phyloP scores from a whole-genome alignment of 2,888 invertebrate genomes.

The Imbricaverruca yamaguchii region DNA sequence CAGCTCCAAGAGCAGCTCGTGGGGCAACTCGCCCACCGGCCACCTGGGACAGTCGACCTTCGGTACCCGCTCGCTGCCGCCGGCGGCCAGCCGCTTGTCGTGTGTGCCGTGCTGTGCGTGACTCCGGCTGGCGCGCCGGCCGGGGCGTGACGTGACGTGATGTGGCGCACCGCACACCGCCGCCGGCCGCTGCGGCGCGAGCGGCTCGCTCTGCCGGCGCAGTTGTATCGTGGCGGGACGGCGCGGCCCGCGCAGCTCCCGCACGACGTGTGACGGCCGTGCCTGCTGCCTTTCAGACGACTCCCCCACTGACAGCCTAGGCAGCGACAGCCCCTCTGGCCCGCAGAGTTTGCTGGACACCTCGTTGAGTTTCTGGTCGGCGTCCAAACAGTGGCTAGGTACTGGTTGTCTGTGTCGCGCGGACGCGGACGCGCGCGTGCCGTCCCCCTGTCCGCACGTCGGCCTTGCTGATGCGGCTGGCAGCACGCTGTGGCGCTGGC shows the following conservation, averaged over 20 bases:
- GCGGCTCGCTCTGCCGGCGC: neutral
- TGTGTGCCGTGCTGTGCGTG: slow-evolving; percentile 1
- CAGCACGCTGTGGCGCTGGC: too few relatives aligned
- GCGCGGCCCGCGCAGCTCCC: neutral
- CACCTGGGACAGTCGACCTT: neutral
- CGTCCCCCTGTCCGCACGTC: neutral
- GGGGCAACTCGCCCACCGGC: slow-evolving; percentile 14
- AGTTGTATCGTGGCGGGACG: neutral
- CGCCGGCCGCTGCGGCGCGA: neutral
- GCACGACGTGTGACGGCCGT: neutral
- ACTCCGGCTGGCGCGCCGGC: neutral
- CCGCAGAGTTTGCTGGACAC: neutral
- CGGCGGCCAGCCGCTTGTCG: neutral
- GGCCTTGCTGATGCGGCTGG: neutral
- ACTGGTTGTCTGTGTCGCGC: neutral
- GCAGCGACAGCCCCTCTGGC: slow-evolving; percentile 8
- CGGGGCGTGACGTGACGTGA: too few relatives aligned
- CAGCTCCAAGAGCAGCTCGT: slow-evolving; percentile 7
- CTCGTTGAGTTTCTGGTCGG: neutral
- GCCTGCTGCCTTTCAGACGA: slow-evolving; percentile 12
- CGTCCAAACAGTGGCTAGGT: slow-evolving; percentile 17
- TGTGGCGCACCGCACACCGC: too few relatives aligned
- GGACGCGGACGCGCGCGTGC: neutral
- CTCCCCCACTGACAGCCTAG: slow-evolving; percentile 17
- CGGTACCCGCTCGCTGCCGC: neutral